phyloP scores from a whole-genome alignment of 2,888 invertebrate species.

The Drosophila birchii region DNA sequence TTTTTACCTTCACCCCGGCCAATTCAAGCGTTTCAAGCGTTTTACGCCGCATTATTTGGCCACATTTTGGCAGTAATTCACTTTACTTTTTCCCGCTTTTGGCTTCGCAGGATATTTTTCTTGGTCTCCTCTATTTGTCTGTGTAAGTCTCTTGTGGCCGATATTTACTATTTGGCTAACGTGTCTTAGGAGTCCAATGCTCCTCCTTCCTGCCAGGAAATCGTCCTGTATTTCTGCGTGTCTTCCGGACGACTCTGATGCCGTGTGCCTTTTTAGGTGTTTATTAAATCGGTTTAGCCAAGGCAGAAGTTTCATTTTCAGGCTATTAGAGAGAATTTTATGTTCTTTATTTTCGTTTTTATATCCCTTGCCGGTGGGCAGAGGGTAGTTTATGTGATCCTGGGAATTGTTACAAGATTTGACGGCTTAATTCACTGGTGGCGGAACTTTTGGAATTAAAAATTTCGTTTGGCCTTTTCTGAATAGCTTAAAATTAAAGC shows the following conservation, averaged over 20 bases:
- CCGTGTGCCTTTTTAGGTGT: conserved; percentile 32
- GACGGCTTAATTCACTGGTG: conserved; percentile 32
- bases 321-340: conserved; percentile 64
- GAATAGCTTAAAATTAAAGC: conserved; percentile 5
- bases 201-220: conserved; percentile 42
- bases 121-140: conserved; percentile 33
- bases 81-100: conserved; percentile 52
- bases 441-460: conserved; percentile 7
- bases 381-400: conserved; percentile 37
- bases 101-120: neutral
- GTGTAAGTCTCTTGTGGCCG: conserved; percentile 46
- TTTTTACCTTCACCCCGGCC: conserved; percentile 13
- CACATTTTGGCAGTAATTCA: conserved; percentile 54
- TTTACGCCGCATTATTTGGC: conserved; percentile 61
- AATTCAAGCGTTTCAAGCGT: conserved; percentile 55
- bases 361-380: conserved; percentile 2
- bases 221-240: conserved; percentile 42
- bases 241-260: neutral
- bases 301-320: conserved; percentile 57
- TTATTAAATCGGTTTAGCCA: conserved; percentile 55
- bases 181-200: conserved; percentile 54
- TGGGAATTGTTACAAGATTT: conserved; percentile 52
- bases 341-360: conserved; percentile 27
- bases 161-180: conserved; percentile 56
- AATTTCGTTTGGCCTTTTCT: neutral